Conservation (phyloP, 2,888 invertebrate genomes). For the Clanis bilineata region DNA sequence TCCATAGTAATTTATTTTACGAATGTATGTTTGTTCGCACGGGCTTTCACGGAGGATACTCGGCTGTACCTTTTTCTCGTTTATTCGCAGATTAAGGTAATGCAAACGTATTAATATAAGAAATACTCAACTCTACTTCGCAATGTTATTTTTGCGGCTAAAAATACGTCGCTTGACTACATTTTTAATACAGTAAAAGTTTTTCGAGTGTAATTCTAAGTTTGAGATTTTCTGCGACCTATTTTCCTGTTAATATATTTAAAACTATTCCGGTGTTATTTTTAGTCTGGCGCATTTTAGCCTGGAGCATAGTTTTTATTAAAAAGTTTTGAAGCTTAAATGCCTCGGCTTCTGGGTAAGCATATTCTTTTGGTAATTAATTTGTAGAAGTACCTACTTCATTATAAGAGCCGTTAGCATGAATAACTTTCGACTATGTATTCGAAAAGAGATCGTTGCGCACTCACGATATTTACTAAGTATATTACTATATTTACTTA, state of each 20-base stretch:
- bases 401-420: too few relatives aligned
- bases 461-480: too few relatives aligned
- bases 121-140: not conserved
- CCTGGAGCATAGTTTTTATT: not conserved
- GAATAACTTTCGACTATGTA: too few relatives aligned
- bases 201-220: not conserved
- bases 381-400: not conserved
- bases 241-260: not conserved
- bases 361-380: not conserved
- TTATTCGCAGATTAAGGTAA: constrained; percentile 9
- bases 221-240: not conserved
- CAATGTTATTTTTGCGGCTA: not conserved
- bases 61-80: constrained; percentile 8
- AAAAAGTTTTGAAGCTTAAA: not conserved
- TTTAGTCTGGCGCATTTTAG: not conserved
- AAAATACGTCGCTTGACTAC: not conserved
- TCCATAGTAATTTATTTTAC: constrained; percentile 51
- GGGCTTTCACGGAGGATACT: constrained; percentile 11
- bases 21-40: constrained; percentile 42
- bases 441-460: too few relatives aligned
- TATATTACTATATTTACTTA: too few relatives aligned
- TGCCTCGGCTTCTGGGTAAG: not conserved
- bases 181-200: not conserved
- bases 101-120: constrained; percentile 13
- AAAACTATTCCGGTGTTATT: not conserved